These are phyloP conservation scores for Conomelus anceps DNA, from an alignment of 2,888 invertebrate species.

Conservation along the genomic window DNA sequence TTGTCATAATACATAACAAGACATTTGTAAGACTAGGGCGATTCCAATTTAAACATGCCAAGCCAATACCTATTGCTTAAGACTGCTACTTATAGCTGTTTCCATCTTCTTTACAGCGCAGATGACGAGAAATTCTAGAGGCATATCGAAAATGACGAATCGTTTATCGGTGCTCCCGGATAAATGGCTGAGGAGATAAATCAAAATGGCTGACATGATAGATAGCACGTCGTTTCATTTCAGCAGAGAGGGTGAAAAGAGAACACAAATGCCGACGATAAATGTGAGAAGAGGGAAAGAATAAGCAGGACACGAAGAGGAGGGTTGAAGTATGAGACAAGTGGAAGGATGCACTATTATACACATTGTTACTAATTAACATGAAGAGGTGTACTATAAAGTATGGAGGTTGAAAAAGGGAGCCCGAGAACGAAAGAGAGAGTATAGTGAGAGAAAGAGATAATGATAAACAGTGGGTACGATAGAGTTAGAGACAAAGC, in stretches of 20 bases:
- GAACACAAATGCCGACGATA: background rate
- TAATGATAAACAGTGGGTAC: no score
- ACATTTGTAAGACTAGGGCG: no score
- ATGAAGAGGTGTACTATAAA: no score
- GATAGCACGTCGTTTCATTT: background rate
- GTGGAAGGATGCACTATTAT: no score
- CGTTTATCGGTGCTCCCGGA: background rate
- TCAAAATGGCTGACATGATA: background rate
- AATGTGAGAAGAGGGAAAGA: background rate
- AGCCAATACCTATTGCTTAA: no score
- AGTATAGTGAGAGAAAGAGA: no score
- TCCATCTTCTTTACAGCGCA: background rate
- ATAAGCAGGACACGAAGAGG: background rate
- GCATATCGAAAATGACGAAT: background rate
- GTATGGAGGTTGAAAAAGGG: no score
- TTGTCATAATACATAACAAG: no score
- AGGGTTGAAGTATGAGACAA: background rate
- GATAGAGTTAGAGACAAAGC: no score
- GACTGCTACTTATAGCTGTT: background rate
- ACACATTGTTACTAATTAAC: no score
- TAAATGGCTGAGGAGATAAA: background rate
- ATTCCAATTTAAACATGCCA: no score
- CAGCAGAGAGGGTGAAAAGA: background rate
- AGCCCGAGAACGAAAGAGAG: no score
- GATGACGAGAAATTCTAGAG: background rate